Base-by-base conservation (phyloP, 2,113 vertebrate genomes). In the Amazona vittata region DNA sequence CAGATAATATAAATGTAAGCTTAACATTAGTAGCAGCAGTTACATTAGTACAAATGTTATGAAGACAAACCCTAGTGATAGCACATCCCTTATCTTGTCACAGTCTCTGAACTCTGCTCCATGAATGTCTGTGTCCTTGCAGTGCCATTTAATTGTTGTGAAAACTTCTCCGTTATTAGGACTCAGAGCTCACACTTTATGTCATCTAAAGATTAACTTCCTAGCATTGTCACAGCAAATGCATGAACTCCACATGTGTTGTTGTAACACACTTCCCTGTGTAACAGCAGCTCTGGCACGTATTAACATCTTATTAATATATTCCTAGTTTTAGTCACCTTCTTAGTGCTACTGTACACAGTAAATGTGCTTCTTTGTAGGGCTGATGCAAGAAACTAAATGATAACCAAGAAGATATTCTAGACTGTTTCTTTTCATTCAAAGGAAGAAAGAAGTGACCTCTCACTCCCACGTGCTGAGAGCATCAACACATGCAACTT, bases 391-490 rank as follows among this genome's bases (percentile, higher is more conserved):
- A 86, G 76, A 37, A 81, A 26, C 43, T 69, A 69, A 92, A 78
- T 33, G 69, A 41, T 78, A 92, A 49, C 76, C 28, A 83, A 55
- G 28, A 89, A 80, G 57, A 89, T 83, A 83, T 33, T 83, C 33
- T 74, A 29, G 44, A 69, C 67, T 69, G 46, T 93, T 91, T 71
- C 70, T 92, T 86, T 84, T 94, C 43, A 53, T 77, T 78, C 76
- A 74, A 41, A 60, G 55, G 37, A 89, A 81, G 81, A 63, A 86
- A 78, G 62, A 59, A 79, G 55, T 89, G 89, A 89, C 89, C 94
- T 94, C 81, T 92, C 46, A 44, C 73, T 94, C 71, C 67, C 62
- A 39, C 89, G 86, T 83, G 85, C 92, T 79, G 76, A 83, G 76
- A 94, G 67, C 62, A 89, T 89, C 65, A 82, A 89, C 92, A 91